Evolutionary conservation across 2,797 vertebrate genomes (phyloP).

Genomic region (Echiichthys vipera): DNA sequence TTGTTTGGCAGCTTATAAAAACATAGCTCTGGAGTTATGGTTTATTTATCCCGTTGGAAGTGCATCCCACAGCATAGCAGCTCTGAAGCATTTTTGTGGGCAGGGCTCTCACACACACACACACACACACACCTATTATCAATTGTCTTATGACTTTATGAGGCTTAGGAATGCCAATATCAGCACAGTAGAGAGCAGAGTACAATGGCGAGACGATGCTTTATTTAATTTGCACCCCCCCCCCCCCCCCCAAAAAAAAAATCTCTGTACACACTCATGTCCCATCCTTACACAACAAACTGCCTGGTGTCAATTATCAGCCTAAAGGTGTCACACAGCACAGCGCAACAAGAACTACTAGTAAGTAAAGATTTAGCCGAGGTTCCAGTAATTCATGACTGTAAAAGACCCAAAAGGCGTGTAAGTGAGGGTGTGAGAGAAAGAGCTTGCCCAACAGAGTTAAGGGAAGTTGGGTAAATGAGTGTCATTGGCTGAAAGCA

Average conservation of each 20-base stretch:
- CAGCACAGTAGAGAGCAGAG: neutral
- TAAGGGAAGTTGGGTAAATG: constrained; percentile 42
- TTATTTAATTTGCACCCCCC: neutral
- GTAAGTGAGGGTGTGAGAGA: constrained; percentile 24
- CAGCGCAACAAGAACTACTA: neutral
- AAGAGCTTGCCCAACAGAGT: constrained; percentile 20
- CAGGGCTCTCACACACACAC: no score
- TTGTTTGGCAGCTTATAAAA: no score
- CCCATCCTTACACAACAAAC: neutral
- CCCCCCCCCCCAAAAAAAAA: no score
- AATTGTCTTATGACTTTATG: neutral
- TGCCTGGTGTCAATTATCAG: no score
- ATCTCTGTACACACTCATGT: neutral
- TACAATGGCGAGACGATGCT: neutral
- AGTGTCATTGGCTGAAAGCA: constrained; percentile 7
- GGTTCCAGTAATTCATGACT: constrained; percentile 30
- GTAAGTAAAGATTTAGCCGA: constrained; percentile 22
- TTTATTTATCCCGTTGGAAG: no score
- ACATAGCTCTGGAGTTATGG: no score
- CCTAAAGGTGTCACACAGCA: neutral
- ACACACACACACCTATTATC: no score
- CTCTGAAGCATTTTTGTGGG: no score
- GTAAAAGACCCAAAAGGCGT: neutral
- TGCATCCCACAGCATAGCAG: no score
- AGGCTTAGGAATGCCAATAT: neutral